Conservation (phyloP, 2,113 vertebrate species). For the Nerophis ophidion region DNA sequence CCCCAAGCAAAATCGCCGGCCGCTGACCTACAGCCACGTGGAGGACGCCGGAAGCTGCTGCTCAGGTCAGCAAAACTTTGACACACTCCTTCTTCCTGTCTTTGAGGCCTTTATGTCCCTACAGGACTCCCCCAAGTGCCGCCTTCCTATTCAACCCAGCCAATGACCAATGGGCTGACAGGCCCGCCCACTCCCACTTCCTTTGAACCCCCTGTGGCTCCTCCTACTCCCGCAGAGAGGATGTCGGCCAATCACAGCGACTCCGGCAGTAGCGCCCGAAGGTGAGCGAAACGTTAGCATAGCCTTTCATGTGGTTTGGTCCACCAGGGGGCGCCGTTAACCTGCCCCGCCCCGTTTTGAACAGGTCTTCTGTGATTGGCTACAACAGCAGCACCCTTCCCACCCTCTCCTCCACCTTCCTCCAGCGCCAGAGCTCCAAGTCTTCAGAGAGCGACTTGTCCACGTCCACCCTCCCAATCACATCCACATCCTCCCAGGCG, state of each 20-base stretch:
- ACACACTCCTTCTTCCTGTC: not conserved
- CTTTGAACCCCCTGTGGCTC: conserved; percentile 30
- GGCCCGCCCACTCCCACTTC: conserved; percentile 36
- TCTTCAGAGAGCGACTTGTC: conserved; percentile 56
- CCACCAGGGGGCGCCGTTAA: not conserved
- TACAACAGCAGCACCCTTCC: conserved; percentile 55
- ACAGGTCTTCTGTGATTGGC: conserved; percentile 51
- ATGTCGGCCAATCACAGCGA: conserved; percentile 47
- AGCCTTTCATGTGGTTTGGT: not conserved
- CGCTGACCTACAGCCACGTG: conserved; percentile 53
- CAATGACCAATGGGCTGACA: conserved; percentile 49
- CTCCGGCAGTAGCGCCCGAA: conserved; percentile 42
- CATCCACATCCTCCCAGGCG: conserved; percentile 36
- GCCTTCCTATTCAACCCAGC: conserved; percentile 39
- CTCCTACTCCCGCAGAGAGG: conserved; percentile 19
- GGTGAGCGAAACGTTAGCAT: conserved; percentile 33
- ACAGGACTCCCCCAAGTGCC: conserved; percentile 36
- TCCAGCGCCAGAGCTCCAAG: conserved; percentile 33
- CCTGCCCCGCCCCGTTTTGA: not conserved
- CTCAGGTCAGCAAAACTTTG: conserved; percentile 32
- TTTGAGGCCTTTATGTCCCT: not conserved
- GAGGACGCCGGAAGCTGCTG: conserved; percentile 35
- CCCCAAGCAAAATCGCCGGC: conserved; percentile 15
- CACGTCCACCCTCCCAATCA: conserved; percentile 43
- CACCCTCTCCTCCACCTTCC: conserved; percentile 23